phyloP scores from a whole-genome alignment of 2,113 vertebrate genomes.

The Crotalus horridus region DNA sequence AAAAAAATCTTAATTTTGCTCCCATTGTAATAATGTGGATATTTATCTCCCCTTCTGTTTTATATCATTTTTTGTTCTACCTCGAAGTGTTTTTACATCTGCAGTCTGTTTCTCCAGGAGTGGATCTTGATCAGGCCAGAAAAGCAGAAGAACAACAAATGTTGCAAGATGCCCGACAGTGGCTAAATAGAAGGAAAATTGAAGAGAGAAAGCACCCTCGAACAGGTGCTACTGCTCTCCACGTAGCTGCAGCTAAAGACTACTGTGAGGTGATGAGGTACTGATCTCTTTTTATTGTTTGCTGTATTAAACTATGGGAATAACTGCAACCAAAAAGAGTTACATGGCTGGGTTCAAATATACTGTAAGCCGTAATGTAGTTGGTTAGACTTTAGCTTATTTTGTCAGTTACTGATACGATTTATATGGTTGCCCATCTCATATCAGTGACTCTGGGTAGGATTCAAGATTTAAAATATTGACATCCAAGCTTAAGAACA shows the following conservation, averaged over 20 bases:
- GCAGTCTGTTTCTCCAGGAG: constrained; percentile 65
- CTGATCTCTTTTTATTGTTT: constrained; percentile 2
- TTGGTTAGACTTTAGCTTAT: neutral
- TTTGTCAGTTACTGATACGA: neutral
- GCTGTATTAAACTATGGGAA: neutral
- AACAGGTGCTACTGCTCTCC: constrained; percentile 88
- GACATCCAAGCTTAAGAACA: neutral
- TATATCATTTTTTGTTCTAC: neutral
- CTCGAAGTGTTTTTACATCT: neutral
- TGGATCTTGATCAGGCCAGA: constrained; percentile 84
- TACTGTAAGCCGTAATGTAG: neutral
- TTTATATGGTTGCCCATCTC: neutral
- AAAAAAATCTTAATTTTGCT: neutral
- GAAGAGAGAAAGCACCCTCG: constrained; percentile 74
- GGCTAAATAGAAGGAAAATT: constrained; percentile 84
- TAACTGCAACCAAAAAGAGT: neutral
- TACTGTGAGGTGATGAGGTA: constrained; percentile 93
- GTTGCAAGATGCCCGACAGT: constrained; percentile 83
- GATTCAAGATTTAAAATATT: neutral
- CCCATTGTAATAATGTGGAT: neutral
- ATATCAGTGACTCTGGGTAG: neutral
- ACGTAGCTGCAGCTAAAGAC: constrained; percentile 92
- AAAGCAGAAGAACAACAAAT: constrained; percentile 89
- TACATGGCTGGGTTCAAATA: neutral
- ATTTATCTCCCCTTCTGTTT: neutral